A percentile compares a stretch with the other conserved stretches of the same genome.
Conservation (phyloP, 2,888 invertebrate species). For the Acleris sparsana region DNA sequence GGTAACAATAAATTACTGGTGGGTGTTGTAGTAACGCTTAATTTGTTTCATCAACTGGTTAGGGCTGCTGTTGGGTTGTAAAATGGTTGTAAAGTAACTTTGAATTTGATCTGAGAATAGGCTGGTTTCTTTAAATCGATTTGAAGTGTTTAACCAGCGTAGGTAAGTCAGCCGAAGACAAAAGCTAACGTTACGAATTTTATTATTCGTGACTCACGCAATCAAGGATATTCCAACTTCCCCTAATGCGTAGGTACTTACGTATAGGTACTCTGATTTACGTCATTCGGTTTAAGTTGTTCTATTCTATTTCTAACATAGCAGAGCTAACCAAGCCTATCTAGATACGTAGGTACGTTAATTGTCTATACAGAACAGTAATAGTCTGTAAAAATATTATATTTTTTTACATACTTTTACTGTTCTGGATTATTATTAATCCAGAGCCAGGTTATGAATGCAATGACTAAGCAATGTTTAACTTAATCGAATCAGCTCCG, state of each 20-base stretch:
- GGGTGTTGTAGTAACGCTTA: constrained; percentile 45
- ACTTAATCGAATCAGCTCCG: too few relatives aligned
- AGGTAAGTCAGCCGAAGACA: constrained; percentile 17
- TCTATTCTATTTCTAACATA: too few relatives aligned
- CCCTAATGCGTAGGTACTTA: not conserved
- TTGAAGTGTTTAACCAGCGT: not conserved
- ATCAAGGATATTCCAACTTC: constrained; percentile 12
- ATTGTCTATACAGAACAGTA: too few relatives aligned
- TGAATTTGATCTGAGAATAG: not conserved
- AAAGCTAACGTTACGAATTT: constrained; percentile 9
- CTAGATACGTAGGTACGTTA: too few relatives aligned
- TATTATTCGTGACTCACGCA: constrained; percentile 29
- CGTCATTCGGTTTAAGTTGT: not conserved
- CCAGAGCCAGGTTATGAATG: too few relatives aligned
- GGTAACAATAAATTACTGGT: constrained; percentile 55
- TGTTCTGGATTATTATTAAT: too few relatives aligned
- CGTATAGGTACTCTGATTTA: not conserved
- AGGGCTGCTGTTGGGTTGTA: constrained; percentile 17
- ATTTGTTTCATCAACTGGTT: constrained; percentile 18
- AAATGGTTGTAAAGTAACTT: not conserved
- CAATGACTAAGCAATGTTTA: too few relatives aligned
- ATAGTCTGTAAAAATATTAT: too few relatives aligned
- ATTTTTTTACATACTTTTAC: too few relatives aligned
- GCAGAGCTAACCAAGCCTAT: too few relatives aligned
- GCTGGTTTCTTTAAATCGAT: not conserved